Conservation (phyloP, 2,797 vertebrate genomes). For the Toxotes lorentzi region DNA sequence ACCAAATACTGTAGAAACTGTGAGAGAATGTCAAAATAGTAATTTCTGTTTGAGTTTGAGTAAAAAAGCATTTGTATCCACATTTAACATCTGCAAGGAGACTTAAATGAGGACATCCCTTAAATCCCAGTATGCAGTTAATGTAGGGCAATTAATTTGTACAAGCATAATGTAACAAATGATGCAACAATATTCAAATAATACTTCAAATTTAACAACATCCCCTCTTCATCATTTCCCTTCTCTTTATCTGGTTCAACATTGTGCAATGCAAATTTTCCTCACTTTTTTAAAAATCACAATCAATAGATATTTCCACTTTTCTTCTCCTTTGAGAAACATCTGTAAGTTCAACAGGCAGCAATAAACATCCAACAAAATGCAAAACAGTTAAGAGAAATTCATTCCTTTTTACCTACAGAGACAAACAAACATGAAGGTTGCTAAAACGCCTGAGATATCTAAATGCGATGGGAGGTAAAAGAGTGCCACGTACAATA, state of each 20-base stretch:
- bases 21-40: slow-evolving; percentile 73
- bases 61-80: slow-evolving; percentile 52
- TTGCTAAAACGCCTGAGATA: slow-evolving; percentile 72
- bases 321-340: slow-evolving; percentile 21
- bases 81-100: slow-evolving; percentile 35
- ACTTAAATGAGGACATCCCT: slow-evolving; percentile 47
- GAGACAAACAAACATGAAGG: slow-evolving; percentile 41
- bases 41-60: slow-evolving; percentile 37
- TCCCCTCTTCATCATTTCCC: slow-evolving; percentile 36
- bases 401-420: slow-evolving; percentile 48
- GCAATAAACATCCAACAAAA: slow-evolving; percentile 33
- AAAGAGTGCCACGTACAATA: slow-evolving; percentile 41
- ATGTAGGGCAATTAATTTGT: slow-evolving; percentile 10
- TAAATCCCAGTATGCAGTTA: slow-evolving; percentile 40
- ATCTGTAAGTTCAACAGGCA: slow-evolving; percentile 31
- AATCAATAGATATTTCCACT: slow-evolving; percentile 14
- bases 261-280: slow-evolving; percentile 56
- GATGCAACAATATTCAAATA: slow-evolving; percentile 58
- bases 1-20: slow-evolving; percentile 71
- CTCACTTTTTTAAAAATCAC: slow-evolving; percentile 2
- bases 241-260: slow-evolving; percentile 31
- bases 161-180: slow-evolving; percentile 47
- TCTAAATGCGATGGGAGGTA: slow-evolving; percentile 71
- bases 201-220: slow-evolving; percentile 49
- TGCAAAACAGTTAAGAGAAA: slow-evolving; percentile 32